Evolutionary conservation across 1,140 invertebrate genomes (phyloP).

Genomic region (Metopolophium dirhodum): DNA sequence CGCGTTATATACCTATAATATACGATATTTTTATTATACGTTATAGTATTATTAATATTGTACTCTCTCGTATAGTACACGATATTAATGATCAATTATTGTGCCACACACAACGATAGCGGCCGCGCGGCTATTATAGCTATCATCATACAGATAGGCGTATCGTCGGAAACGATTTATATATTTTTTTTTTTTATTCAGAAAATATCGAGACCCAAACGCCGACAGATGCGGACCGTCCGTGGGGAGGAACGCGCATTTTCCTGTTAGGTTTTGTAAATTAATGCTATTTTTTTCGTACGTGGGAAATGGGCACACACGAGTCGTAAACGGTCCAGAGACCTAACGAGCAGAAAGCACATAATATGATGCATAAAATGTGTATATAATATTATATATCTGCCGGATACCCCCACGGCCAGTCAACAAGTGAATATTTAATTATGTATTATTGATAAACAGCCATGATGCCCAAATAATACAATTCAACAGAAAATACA

Average conservation of each 20-base stretch:
- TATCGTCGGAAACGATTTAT: not conserved
- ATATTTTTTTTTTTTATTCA: not conserved
- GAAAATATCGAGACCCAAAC: not conserved
- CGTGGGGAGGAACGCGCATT: not conserved
- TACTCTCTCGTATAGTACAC: not conserved
- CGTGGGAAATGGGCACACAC: not conserved
- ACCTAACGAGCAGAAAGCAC: not conserved
- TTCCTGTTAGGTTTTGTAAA: not conserved
- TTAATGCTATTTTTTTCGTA: not conserved
- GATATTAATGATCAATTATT: not conserved
- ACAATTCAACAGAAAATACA: too few species aligned
- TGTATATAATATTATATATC: not conserved
- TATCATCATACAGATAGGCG: not conserved
- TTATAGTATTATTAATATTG: not conserved
- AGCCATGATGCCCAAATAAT: too few species aligned
- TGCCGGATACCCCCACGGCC: not conserved
- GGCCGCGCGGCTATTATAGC: not conserved
- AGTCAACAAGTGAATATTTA: too few species aligned
- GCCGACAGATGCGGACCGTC: not conserved
- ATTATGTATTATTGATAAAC: too few species aligned
- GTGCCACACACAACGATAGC: not conserved
- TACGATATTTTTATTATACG: not conserved
- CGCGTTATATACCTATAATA: not conserved
- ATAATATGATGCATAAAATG: not conserved
- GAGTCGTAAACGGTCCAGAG: not conserved